Conservation (phyloP, 2,888 invertebrate genomes). For the Reticulitermes lucifugus region DNA sequence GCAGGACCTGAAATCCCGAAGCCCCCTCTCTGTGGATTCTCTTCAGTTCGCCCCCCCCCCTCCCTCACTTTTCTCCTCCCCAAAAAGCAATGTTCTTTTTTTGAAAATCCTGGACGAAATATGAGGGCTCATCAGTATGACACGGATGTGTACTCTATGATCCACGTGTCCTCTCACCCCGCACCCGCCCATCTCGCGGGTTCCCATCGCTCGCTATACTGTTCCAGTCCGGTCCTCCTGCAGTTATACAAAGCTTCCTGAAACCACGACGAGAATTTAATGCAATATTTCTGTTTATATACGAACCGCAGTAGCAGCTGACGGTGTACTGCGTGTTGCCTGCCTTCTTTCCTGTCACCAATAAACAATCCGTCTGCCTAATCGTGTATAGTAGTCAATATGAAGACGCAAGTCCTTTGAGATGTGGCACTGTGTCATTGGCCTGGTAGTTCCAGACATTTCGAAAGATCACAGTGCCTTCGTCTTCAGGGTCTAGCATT, state of each 20-base stretch:
- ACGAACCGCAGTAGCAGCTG: constrained; percentile 5
- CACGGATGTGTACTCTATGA: constrained; percentile 39
- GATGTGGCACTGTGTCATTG: too few relatives aligned
- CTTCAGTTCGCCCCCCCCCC: too few relatives aligned
- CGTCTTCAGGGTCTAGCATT: too few relatives aligned
- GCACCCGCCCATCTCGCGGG: too few relatives aligned
- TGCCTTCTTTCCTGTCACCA: background rate
- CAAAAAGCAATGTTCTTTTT: constrained; percentile 31
- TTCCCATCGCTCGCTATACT: background rate
- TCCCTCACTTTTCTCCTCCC: background rate
- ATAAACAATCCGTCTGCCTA: constrained; percentile 16
- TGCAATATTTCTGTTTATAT: constrained; percentile 42
- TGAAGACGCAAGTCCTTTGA: too few relatives aligned
- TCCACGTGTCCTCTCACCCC: background rate
- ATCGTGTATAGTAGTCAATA: background rate
- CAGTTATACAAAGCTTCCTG: constrained; percentile 32
- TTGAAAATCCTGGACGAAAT: constrained; percentile 43
- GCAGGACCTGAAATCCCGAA: background rate
- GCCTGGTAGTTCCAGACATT: too few relatives aligned
- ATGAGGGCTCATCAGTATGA: constrained; percentile 43
- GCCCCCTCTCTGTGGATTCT: background rate
- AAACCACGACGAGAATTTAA: constrained; percentile 37
- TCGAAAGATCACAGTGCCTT: too few relatives aligned
- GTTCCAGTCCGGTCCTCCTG: background rate
- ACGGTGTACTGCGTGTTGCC: constrained; percentile 13